Conservation (phyloP, 92 coral and sea anemone species). For the Anthopleura xanthogrammica region DNA sequence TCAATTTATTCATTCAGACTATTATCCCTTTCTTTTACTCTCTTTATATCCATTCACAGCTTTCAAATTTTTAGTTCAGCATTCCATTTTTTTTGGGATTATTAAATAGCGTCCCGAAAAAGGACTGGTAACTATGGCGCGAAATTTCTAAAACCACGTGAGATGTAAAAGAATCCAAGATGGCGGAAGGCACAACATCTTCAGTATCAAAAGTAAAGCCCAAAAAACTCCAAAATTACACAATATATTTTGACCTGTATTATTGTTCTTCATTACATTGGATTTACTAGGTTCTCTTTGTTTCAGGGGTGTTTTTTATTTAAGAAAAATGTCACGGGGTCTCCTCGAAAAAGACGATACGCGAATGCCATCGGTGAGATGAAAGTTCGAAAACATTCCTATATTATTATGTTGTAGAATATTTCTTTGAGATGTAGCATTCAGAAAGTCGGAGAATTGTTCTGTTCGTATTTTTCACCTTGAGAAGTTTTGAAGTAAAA, state of each 20-base stretch:
- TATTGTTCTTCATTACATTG: neutral
- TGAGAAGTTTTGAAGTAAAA: neutral
- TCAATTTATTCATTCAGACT: too few relatives aligned
- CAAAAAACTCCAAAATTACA: neutral
- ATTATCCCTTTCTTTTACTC: too few relatives aligned
- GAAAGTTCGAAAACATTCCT: neutral
- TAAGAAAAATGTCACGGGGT: slow-evolving; percentile 27
- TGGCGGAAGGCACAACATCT: slow-evolving; percentile 43
- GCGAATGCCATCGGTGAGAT: slow-evolving; percentile 32
- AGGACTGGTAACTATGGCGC: slow-evolving; percentile 24
- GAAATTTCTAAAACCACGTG: slow-evolving; percentile 39
- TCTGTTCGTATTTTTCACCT: neutral
- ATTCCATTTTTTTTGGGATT: too few relatives aligned
- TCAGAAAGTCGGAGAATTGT: neutral
- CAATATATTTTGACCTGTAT: neutral
- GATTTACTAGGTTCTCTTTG: slow-evolving; percentile 1
- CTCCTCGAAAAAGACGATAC: slow-evolving; percentile 53
- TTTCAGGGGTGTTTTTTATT: slow-evolving; percentile 55
- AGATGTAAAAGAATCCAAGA: slow-evolving; percentile 21
- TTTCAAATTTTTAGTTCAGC: too few relatives aligned
- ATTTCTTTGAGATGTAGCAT: neutral
- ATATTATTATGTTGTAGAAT: neutral
- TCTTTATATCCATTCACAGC: too few relatives aligned
- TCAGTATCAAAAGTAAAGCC: slow-evolving; percentile 40
- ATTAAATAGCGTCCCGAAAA: neutral